Percentiles rank a stretch among this genome's conserved stretches.
Conservation (phyloP, 2,113 vertebrate species). For the Centropus bengalensis region DNA sequence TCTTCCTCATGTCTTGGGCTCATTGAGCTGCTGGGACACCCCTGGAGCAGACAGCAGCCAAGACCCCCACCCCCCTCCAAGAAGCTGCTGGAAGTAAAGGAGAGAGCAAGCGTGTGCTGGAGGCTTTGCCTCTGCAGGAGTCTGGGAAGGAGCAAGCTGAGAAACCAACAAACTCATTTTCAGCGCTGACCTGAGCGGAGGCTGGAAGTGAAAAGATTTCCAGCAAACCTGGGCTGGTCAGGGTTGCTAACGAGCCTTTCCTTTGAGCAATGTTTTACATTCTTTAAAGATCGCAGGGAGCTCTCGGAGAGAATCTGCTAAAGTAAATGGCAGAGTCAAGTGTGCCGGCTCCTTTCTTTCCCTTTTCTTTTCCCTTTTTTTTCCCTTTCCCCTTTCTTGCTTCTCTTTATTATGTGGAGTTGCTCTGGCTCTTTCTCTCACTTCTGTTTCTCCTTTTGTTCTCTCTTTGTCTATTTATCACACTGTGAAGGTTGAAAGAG, state of each 20-base stretch:
- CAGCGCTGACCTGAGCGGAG: slow-evolving; percentile 72
- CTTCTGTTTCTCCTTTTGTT: slow-evolving; percentile 96
- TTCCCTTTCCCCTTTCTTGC: slow-evolving; percentile 79
- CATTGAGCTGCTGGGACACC: not conserved
- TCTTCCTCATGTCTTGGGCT: not conserved
- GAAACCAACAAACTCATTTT: slow-evolving; percentile 76
- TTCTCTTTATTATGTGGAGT: slow-evolving; percentile 87
- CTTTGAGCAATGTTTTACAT: slow-evolving; percentile 78
- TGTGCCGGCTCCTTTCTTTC: slow-evolving; percentile 73
- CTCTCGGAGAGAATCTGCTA: slow-evolving; percentile 68
- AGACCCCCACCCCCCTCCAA: accelerated
- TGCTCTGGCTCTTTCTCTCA: slow-evolving; percentile 86
- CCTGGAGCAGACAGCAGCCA: not conserved
- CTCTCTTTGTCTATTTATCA: slow-evolving; percentile 99
- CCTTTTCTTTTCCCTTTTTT: slow-evolving; percentile 62
- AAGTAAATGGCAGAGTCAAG: slow-evolving; percentile 78
- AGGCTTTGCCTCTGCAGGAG: slow-evolving; percentile 34
- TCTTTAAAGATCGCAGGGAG: slow-evolving; percentile 70
- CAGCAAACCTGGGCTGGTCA: slow-evolving; percentile 77
- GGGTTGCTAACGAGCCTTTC: slow-evolving; percentile 81
- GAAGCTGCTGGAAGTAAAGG: not conserved
- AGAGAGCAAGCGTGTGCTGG: not conserved
- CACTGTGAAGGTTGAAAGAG: slow-evolving; percentile 99
- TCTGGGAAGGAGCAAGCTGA: slow-evolving; percentile 2
- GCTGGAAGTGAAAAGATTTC: slow-evolving; percentile 77